These are phyloP conservation scores for Leptodactylus fuscus DNA, from an alignment of 2,113 vertebrate genomes.

Conservation along the genomic window DNA sequence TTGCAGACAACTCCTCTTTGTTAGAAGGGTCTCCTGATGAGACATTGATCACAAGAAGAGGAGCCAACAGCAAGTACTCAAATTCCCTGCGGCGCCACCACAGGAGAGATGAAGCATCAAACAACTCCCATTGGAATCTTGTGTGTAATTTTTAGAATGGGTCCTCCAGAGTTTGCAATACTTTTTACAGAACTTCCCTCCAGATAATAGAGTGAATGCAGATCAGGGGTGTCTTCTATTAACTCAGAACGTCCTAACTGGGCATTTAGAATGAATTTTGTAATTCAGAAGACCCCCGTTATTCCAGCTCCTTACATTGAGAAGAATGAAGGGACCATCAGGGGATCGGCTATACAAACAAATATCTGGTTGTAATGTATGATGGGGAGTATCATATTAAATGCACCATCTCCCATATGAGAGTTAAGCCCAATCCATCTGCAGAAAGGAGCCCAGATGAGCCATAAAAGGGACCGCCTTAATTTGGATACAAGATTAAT, in stretches of 20 bases:
- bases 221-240: neutral
- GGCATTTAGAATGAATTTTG: neutral
- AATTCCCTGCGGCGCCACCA: neutral
- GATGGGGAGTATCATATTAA: neutral
- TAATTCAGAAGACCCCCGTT: neutral
- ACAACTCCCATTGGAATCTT: neutral
- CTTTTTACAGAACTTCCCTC: neutral
- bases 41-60: neutral
- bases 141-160: neutral
- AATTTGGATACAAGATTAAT: constrained; percentile 1
- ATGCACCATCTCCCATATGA: neutral
- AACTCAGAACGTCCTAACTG: neutral
- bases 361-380: neutral
- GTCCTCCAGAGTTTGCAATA: neutral
- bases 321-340: neutral
- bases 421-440: neutral
- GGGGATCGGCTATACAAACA: neutral
- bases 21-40: neutral
- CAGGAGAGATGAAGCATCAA: neutral
- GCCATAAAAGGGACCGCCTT: neutral
- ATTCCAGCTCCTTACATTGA: neutral
- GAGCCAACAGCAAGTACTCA: neutral
- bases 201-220: neutral
- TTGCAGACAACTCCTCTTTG: neutral
- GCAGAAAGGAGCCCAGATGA: neutral